phyloP scores from a whole-genome alignment of 2,888 invertebrate species.

The Galeruca laticollis region DNA sequence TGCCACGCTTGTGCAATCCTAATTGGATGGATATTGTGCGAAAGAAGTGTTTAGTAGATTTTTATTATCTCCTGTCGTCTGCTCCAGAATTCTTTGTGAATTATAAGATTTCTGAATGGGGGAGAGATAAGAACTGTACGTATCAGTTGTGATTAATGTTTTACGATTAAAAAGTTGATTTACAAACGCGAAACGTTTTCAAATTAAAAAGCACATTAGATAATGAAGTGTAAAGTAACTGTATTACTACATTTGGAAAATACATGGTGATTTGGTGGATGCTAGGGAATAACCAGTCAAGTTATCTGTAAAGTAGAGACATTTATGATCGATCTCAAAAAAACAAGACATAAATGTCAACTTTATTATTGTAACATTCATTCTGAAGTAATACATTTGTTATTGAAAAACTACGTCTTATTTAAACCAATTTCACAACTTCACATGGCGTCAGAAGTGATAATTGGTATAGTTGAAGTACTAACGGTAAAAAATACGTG shows the following conservation, averaged over 20 bases:
- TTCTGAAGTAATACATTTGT: no score
- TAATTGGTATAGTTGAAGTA: no score
- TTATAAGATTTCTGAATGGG: conserved; percentile 2
- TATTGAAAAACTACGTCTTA: no score
- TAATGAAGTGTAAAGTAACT: background rate
- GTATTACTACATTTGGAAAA: background rate
- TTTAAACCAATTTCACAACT: no score
- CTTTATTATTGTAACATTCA: no score
- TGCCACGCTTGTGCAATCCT: conserved; percentile 24
- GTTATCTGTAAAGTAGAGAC: no score
- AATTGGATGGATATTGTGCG: conserved; percentile 24
- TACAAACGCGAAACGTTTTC: background rate
- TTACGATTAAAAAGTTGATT: background rate
- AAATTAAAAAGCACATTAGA: background rate
- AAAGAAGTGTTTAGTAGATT: conserved; percentile 26
- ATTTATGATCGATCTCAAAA: no score
- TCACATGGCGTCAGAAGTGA: no score
- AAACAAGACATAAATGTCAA: no score
- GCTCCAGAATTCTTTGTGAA: conserved; percentile 15
- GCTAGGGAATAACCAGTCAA: no score
- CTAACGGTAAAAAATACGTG: no score
- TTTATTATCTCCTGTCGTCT: conserved; percentile 21
- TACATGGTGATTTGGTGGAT: background rate
- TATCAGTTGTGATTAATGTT: conserved; percentile 3
- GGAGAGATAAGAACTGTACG: background rate